Evolutionary conservation across 1,140 invertebrate genomes (phyloP), one percentile per base, ranked within the genome.

Genomic region (Diabrotica virgifera): DNA sequence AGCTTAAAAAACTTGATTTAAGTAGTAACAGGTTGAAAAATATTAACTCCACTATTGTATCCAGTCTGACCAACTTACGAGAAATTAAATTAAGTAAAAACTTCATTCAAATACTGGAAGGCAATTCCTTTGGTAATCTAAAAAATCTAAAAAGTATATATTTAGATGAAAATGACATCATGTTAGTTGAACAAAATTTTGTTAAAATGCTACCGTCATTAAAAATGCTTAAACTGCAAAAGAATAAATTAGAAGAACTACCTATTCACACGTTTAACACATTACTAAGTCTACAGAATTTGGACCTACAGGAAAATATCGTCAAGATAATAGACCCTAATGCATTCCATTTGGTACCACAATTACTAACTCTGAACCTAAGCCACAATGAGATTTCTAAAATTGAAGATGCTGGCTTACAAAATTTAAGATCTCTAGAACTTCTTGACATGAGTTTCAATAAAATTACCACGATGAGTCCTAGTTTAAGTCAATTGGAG

Each of bases 281-380:
- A 74, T 80, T 95, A 2, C 89, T 89, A 0, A 83, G 86, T 37
- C 80, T 95, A 9, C 86, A 90, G 77, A 82, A 85, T 59, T 82
- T 91, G 0, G 91, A 94, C 75, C 79, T 95, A 40, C 91, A 94
- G 80, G 87, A 93, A 71, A 95, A 95, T 77, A 82, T 86, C 55
- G 75, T 93, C 37, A 65, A 62, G 65, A 81, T 79, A 10, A 81
- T 95, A 53, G 87, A 90, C 0, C 83, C 82, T n/a, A 85, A 87
- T 69, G 90, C 90, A 0, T 94, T 95, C 75, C 85, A 88, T 65
- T 87, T 88, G 69, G 85, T 90, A 11, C 90, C 90, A 6, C 87
- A 91, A 53, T 77, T 93, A 53, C 83, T 94, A 24, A 89, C 92
- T 76, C 79, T 95, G 8, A 94, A 94, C 83, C 76, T 94, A 56